Percentiles rank a stretch among this genome's conserved stretches.
Evolutionary conservation across 2,113 vertebrate genomes (phyloP).

Genomic region (Vanacampus margaritifer): DNA sequence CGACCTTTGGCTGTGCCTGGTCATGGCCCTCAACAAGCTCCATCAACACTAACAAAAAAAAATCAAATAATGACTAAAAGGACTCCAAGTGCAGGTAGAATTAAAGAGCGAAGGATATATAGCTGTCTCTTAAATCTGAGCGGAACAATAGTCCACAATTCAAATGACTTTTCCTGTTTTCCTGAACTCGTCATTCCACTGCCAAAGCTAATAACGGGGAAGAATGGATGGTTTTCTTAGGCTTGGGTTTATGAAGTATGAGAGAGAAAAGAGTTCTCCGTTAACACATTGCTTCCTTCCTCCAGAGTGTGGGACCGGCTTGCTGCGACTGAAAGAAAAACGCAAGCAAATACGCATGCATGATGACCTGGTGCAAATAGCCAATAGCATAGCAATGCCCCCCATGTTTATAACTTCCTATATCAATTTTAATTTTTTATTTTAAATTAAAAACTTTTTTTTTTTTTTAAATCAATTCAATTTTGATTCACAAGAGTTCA

Average conservation of each 20-base stretch:
- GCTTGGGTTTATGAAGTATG: constrained; percentile 6
- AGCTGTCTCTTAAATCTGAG: constrained; percentile 56
- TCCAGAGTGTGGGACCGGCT: constrained; percentile 8
- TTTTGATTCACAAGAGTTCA: no score
- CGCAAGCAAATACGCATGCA: background rate
- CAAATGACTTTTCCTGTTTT: constrained; percentile 13
- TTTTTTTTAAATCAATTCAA: no score
- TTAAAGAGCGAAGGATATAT: constrained; percentile 32
- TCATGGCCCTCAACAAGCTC: background rate
- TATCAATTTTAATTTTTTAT: no score
- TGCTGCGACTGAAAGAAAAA: background rate
- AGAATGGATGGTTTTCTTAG: constrained; percentile 26
- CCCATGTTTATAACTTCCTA: no score
- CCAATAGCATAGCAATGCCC: background rate
- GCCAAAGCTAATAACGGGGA: constrained; percentile 20
- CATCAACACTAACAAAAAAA: background rate
- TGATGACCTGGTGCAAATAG: background rate
- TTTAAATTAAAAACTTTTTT: no score
- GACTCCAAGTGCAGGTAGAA: background rate
- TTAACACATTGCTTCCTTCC: constrained; percentile 48
- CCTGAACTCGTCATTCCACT: background rate
- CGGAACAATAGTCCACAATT: constrained; percentile 42
- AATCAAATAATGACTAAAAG: background rate
- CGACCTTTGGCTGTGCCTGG: constrained; percentile 22
- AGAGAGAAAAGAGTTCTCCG: constrained; percentile 10